Percentiles rank a stretch among this genome's conserved stretches.
phyloP scores from a whole-genome alignment of 2,888 invertebrate genomes.

The Amorpha juglandis region DNA sequence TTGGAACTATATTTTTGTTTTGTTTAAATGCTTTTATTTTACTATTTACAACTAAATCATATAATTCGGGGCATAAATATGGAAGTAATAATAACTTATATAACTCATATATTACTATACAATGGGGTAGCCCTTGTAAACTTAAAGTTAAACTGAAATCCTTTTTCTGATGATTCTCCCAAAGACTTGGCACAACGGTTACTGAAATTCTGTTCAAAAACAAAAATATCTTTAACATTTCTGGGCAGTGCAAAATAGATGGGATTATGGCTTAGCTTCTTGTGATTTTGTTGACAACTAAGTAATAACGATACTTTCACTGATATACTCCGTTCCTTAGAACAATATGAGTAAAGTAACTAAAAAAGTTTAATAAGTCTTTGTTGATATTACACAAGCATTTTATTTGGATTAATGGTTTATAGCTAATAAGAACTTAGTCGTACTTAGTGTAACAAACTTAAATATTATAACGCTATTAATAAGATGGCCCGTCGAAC shows the following conservation, averaged over 20 bases:
- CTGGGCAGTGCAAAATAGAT: not conserved
- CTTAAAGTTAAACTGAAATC: too few species aligned
- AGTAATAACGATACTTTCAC: constrained; percentile 10
- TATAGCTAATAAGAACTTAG: not conserved
- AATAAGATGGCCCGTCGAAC: not conserved
- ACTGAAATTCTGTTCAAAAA: too few species aligned
- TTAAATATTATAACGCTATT: not conserved
- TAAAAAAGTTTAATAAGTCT: constrained; percentile 1
- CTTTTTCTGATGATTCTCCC: too few species aligned
- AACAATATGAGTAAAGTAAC: constrained; percentile 14
- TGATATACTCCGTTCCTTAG: not conserved
- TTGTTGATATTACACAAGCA: not conserved
- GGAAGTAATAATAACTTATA: too few species aligned
- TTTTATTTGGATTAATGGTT: not conserved
- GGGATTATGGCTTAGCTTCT: not conserved
- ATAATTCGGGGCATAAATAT: too few species aligned
- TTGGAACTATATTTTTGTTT: too few species aligned
- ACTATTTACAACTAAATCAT: too few species aligned
- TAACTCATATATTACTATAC: too few species aligned
- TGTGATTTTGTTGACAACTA: not conserved
- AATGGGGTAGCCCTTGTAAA: too few species aligned
- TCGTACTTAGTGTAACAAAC: not conserved
- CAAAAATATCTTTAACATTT: not conserved
- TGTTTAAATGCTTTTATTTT: too few species aligned
- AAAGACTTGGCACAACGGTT: too few species aligned